Conservation (phyloP, 2,113 vertebrate species). For the Leucoraja erinaceus region DNA sequence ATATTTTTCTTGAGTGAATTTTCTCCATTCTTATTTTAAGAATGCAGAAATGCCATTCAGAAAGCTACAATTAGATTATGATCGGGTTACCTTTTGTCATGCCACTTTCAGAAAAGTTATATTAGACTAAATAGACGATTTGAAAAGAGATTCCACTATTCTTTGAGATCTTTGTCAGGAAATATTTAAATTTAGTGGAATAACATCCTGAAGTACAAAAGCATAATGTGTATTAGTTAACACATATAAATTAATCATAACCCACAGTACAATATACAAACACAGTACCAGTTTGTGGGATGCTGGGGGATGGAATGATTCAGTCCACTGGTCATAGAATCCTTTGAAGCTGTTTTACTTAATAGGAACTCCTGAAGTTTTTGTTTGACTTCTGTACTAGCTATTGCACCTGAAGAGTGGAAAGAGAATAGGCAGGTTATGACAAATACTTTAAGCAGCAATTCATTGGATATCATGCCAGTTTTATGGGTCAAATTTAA, state of each 20-base stretch:
- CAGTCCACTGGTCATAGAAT: conserved; percentile 65
- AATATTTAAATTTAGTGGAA: not conserved
- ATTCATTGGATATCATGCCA: not conserved
- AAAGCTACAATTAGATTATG: not conserved
- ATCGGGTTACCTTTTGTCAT: not conserved
- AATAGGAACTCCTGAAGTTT: conserved; percentile 91
- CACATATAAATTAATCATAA: not conserved
- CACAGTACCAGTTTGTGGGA: conserved; percentile 75
- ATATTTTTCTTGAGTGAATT: not conserved
- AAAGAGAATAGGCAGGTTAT: not conserved
- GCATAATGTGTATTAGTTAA: not conserved
- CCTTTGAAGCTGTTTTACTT: conserved; percentile 73
- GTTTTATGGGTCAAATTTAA: not conserved
- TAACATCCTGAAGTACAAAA: not conserved
- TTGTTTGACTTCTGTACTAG: conserved; percentile 89
- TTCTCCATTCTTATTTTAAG: not conserved
- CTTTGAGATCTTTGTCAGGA: not conserved
- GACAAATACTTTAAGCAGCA: not conserved
- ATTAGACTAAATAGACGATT: not conserved
- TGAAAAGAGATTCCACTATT: not conserved
- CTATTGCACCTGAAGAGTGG: conserved; percentile 74
- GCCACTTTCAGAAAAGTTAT: not conserved
- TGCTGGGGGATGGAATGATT: conserved; percentile 89
- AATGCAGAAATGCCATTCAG: not conserved
- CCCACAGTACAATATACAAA: not conserved